Evolutionary conservation across 2,888 invertebrate genomes (phyloP).

Genomic region (Zeuzera pyrina): DNA sequence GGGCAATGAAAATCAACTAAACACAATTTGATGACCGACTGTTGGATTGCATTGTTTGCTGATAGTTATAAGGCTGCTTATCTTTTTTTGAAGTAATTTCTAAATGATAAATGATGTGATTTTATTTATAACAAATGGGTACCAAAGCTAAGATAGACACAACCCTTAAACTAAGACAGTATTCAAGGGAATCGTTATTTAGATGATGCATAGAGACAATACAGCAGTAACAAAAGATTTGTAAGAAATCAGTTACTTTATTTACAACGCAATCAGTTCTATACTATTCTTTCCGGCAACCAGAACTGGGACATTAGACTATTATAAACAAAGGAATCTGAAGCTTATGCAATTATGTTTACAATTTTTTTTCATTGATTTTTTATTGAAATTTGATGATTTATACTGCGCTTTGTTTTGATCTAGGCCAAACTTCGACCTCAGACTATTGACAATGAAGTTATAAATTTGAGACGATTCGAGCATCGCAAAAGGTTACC

Average conservation of each 20-base stretch:
- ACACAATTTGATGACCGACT: slow-evolving; percentile 16
- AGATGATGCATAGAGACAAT: slow-evolving; percentile 6
- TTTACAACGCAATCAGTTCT: slow-evolving; percentile 26
- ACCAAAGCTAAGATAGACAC: neutral
- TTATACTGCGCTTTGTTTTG: too few relatives aligned
- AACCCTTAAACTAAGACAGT: neutral
- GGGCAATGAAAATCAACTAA: slow-evolving; percentile 19
- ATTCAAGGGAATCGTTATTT: neutral
- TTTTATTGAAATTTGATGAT: too few relatives aligned
- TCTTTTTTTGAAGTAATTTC: too few relatives aligned
- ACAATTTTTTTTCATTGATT: neutral
- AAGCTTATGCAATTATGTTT: slow-evolving; percentile 5
- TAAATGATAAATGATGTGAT: neutral
- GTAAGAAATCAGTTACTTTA: slow-evolving; percentile 25
- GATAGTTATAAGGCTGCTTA: too few relatives aligned
- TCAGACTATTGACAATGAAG: too few relatives aligned
- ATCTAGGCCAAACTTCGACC: too few relatives aligned
- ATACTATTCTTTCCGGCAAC: slow-evolving; percentile 26
- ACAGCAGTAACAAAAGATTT: slow-evolving; percentile 25
- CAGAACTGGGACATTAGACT: slow-evolving; percentile 23
- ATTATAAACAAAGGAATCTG: slow-evolving; percentile 8
- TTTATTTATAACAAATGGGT: neutral
- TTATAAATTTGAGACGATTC: too few relatives aligned
- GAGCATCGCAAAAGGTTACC: too few relatives aligned
- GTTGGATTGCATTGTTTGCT: slow-evolving; percentile 16